These are phyloP conservation scores for Zaprionus vittiger DNA, from an alignment of 1,140 invertebrate genomes.

Conservation along the genomic window DNA sequence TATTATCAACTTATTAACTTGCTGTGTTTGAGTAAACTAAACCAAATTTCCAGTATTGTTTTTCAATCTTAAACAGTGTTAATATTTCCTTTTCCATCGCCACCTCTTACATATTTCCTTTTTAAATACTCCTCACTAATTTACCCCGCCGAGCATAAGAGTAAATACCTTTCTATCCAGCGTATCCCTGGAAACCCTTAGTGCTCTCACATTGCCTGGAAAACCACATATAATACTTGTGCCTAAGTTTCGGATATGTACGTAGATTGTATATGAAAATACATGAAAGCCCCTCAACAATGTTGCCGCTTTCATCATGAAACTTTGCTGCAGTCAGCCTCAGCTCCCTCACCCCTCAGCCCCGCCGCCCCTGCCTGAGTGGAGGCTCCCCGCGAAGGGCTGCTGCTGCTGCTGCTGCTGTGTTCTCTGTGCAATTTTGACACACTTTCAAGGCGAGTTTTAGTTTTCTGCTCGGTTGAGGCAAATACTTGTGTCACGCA, in stretches of 20 bases:
- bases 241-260: conserved; percentile 16
- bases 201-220: not conserved
- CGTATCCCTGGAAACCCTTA: not conserved
- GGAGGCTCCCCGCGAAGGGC: not conserved
- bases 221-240: conserved; percentile 1
- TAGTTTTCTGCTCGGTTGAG: conserved; percentile 72
- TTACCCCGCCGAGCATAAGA: not conserved
- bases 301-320: conserved; percentile 29
- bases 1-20: too few species aligned
- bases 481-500: conserved; percentile 64
- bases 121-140: conserved; percentile 5
- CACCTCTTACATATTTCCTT: not conserved
- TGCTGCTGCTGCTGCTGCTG: conserved; percentile 7
- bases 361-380: not conserved
- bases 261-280: conserved; percentile 17
- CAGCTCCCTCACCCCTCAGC: not conserved
- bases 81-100: too few species aligned
- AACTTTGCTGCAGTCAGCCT: conserved; percentile 1
- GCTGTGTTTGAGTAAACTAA: too few species aligned
- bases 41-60: accelerated
- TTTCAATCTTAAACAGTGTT: too few species aligned
- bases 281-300: conserved; percentile 12
- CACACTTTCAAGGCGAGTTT: conserved; percentile 73
- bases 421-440: conserved; percentile 64
- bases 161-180: not conserved